These are phyloP conservation scores for Tachysurus fulvidraco DNA, from an alignment of 2,113 vertebrate genomes.

Conservation along the genomic window DNA sequence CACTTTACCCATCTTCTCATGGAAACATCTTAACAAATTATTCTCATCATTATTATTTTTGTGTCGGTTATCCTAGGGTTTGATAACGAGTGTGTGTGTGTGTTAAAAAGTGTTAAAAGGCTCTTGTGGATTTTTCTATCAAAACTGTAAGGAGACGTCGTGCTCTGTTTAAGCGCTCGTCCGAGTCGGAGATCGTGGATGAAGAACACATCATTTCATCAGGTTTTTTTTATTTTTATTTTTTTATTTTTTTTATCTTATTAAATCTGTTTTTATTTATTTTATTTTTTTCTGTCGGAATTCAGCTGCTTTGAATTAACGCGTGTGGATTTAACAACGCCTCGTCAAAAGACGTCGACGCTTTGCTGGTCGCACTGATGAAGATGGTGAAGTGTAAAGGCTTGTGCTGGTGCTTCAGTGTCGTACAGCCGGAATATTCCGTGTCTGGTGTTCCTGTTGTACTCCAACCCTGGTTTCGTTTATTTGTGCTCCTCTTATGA, in stretches of 20 bases:
- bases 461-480: constrained; percentile 71
- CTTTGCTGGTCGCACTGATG: not conserved
- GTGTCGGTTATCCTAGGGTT: not conserved
- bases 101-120: not conserved
- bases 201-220: not conserved
- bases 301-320: not conserved
- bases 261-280: not conserved
- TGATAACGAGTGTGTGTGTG: not conserved
- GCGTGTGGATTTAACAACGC: not conserved
- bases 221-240: not conserved
- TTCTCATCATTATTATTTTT: too few species aligned
- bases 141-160: not conserved
- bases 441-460: constrained; percentile 68
- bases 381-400: constrained; percentile 21
- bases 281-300: not conserved
- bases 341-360: not conserved
- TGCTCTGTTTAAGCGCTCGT: not conserved
- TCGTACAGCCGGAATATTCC: constrained; percentile 55
- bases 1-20: not conserved
- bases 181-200: not conserved
- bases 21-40: not conserved
- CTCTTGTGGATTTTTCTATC: not conserved
- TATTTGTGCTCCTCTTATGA: constrained; percentile 74
- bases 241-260: not conserved
- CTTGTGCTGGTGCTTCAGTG: constrained; percentile 50